phyloP scores from a whole-genome alignment of 2,113 vertebrate genomes.

The Anhinga anhinga region DNA sequence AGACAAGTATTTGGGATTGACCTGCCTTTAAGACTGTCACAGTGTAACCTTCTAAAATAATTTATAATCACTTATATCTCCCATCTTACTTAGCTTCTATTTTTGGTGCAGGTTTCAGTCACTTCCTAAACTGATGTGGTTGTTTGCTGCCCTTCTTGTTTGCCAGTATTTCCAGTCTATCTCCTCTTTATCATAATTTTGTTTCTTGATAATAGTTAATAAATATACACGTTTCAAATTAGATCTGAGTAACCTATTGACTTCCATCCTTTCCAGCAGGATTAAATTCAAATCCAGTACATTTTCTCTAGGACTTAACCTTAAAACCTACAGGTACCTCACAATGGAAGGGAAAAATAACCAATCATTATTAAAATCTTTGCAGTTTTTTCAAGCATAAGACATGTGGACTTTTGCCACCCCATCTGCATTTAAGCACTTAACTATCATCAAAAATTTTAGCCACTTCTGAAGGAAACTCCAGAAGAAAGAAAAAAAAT shows the following conservation, averaged over 20 bases:
- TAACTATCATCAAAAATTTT: background rate
- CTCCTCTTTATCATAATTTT: background rate
- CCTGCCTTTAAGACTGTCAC: background rate
- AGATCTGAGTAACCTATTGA: background rate
- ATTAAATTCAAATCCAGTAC: background rate
- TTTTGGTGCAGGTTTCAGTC: background rate
- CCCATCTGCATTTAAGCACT: background rate
- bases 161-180: background rate
- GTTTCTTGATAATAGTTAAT: background rate
- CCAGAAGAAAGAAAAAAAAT: background rate
- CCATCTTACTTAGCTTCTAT: background rate
- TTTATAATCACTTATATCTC: background rate
- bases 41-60: background rate
- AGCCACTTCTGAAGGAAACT: background rate
- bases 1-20: background rate
- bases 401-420: background rate
- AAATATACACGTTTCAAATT: background rate
- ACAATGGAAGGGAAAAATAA: background rate
- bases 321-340: background rate
- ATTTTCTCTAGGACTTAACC: background rate
- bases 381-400: background rate
- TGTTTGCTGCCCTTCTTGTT: background rate
- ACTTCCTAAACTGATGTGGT: background rate
- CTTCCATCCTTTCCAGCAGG: background rate
- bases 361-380: background rate